A percentile compares a stretch with the other conserved stretches of the same genome.
Evolutionary conservation across 2,888 invertebrate genomes (phyloP).

Genomic region (Andricus quercusramuli): DNA sequence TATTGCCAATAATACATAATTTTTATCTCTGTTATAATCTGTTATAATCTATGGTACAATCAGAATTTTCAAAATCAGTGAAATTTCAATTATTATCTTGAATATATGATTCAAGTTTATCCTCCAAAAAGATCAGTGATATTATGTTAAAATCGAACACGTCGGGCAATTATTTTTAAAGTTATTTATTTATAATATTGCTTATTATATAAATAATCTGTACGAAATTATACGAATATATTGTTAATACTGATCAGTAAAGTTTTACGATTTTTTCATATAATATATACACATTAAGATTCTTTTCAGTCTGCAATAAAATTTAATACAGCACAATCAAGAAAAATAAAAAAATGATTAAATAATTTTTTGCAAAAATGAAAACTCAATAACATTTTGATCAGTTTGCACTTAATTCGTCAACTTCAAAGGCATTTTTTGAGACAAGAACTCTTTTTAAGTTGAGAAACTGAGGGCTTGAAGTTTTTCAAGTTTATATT

Average conservation of each 20-base stretch:
- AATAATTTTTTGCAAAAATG: no score
- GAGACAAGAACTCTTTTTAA: no score
- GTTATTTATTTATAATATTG: not conserved
- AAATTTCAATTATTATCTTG: not conserved
- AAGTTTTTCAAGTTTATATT: no score
- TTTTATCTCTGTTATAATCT: not conserved
- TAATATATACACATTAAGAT: not conserved
- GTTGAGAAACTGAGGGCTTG: no score
- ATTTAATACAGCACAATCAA: not conserved
- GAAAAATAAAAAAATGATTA: no score
- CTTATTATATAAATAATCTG: slow-evolving; percentile 1
- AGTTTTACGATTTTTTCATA: no score
- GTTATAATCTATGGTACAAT: not conserved
- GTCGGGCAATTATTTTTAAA: no score
- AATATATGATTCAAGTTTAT: not conserved
- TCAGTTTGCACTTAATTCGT: no score
- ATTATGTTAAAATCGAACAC: no score
- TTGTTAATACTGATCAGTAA: not conserved
- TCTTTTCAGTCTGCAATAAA: not conserved
- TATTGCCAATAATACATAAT: not conserved
- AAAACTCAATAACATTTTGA: no score
- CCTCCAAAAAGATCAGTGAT: not conserved
- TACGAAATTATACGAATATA: not conserved
- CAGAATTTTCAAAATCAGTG: not conserved
- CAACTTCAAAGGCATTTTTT: no score